These are phyloP conservation scores for Geotrupes spiniger DNA, from an alignment of 2,888 invertebrate genomes.

Conservation along the genomic window DNA sequence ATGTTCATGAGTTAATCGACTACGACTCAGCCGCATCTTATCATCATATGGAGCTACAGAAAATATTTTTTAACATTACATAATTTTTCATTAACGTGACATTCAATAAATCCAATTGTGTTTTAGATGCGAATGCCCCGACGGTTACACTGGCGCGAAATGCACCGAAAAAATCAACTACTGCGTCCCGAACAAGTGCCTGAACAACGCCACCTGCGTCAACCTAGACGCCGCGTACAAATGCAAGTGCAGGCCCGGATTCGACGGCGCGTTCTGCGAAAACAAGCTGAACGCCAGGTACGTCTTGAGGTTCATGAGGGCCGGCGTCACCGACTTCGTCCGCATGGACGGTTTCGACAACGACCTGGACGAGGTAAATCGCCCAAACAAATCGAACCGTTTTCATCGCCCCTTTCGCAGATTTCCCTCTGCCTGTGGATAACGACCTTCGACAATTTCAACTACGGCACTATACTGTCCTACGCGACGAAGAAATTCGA, in stretches of 20 bases:
- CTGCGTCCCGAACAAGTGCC: slow-evolving; percentile 50
- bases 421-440: slow-evolving; percentile 65
- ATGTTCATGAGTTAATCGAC: too few species aligned
- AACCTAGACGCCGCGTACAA: slow-evolving; percentile 41
- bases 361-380: slow-evolving; percentile 50
- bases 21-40: too few species aligned
- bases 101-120: too few species aligned
- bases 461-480: slow-evolving; percentile 68
- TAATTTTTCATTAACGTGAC: too few species aligned
- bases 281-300: slow-evolving; percentile 52
- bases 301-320: slow-evolving; percentile 55
- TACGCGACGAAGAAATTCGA: slow-evolving; percentile 60
- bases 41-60: too few species aligned
- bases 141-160: slow-evolving; percentile 54
- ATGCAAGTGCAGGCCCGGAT: slow-evolving; percentile 54
- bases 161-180: slow-evolving; percentile 52
- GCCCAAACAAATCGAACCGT: neutral
- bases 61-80: too few species aligned
- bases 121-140: slow-evolving; percentile 55
- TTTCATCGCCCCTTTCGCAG: slow-evolving; percentile 37
- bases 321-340: slow-evolving; percentile 60
- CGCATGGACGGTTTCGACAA: slow-evolving; percentile 45
- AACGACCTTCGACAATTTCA: slow-evolving; percentile 58
- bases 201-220: slow-evolving; percentile 48
- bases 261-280: slow-evolving; percentile 54